Evolutionary conservation across 2,888 invertebrate genomes (phyloP).

Genomic region (Stenodema calcarata): DNA sequence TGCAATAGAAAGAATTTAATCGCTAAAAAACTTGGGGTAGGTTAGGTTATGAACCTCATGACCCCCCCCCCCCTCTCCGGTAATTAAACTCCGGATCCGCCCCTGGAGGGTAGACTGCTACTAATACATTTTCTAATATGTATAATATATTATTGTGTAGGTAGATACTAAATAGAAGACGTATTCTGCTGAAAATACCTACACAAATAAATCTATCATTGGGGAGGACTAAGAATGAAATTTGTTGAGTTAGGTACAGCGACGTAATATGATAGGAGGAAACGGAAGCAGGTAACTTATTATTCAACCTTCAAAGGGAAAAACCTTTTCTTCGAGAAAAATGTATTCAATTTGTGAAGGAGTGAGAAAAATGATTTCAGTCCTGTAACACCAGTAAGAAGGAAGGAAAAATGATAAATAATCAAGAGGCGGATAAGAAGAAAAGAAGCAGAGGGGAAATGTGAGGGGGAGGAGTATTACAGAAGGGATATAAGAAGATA

Average conservation of each 20-base stretch:
- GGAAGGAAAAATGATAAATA: conserved; percentile 15
- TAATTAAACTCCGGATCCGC: too few relatives aligned
- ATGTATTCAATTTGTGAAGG: conserved; percentile 32
- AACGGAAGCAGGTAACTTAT: background rate
- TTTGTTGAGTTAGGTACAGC: background rate
- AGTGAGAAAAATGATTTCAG: conserved; percentile 10
- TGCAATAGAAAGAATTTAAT: too few relatives aligned
- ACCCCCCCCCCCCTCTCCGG: too few relatives aligned
- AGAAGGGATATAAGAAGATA: conserved; percentile 39
- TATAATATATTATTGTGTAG: too few relatives aligned
- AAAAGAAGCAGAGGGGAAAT: background rate
- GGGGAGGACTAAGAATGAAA: background rate
- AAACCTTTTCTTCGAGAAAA: conserved; percentile 12
- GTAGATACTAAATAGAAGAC: too few relatives aligned
- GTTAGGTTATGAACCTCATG: too few relatives aligned
- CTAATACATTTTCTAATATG: too few relatives aligned
- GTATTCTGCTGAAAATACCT: too few relatives aligned
- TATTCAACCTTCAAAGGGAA: background rate
- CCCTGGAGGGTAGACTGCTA: too few relatives aligned
- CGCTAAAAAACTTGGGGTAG: too few relatives aligned
- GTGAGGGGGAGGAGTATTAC: background rate
- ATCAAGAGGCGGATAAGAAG: conserved; percentile 14
- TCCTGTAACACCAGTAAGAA: background rate
- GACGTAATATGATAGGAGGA: background rate
- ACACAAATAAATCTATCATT: background rate